phyloP scores from a whole-genome alignment of 1,140 invertebrate genomes.

The Drosophila aff. region DNA sequence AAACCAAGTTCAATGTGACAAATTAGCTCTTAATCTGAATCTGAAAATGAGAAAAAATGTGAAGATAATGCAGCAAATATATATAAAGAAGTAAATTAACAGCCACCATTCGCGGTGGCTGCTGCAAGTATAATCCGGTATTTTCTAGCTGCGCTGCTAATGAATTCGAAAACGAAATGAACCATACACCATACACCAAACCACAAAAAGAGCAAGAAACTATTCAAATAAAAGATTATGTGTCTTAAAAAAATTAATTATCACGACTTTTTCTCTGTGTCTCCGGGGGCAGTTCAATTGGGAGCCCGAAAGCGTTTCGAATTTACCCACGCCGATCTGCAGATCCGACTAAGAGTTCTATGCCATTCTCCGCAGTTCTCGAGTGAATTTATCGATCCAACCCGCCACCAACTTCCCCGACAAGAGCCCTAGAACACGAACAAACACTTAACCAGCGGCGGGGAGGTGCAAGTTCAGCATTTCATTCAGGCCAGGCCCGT shows the following conservation, averaged over 20 bases:
- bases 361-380: not conserved
- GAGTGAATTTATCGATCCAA: slow-evolving; percentile 38
- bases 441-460: slow-evolving; percentile 52
- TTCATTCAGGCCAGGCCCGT: slow-evolving; percentile 58
- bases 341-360: slow-evolving; percentile 33
- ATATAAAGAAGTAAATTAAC: slow-evolving; percentile 23
- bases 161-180: slow-evolving; percentile 29
- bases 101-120: slow-evolving; percentile 47
- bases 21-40: slow-evolving; percentile 73
- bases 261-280: slow-evolving; percentile 66
- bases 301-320: slow-evolving; percentile 38
- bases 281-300: slow-evolving; percentile 42
- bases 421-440: slow-evolving; percentile 70
- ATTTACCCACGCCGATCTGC: slow-evolving; percentile 48
- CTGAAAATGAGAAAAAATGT: slow-evolving; percentile 14
- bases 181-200: slow-evolving; percentile 42
- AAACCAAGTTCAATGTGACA: slow-evolving; percentile 75
- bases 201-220: slow-evolving; percentile 60
- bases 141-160: slow-evolving; percentile 61
- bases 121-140: slow-evolving; percentile 57
- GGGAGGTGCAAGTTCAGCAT: slow-evolving; percentile 55
- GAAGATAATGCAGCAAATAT: slow-evolving; percentile 40
- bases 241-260: slow-evolving; percentile 78
- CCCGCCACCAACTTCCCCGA: slow-evolving; percentile 42
- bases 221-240: slow-evolving; percentile 84